Evolutionary conservation across 92 coral and sea anemone genomes (phyloP), one percentile per base, ranked within the genome.

Genomic region (Porites divaricata): DNA sequence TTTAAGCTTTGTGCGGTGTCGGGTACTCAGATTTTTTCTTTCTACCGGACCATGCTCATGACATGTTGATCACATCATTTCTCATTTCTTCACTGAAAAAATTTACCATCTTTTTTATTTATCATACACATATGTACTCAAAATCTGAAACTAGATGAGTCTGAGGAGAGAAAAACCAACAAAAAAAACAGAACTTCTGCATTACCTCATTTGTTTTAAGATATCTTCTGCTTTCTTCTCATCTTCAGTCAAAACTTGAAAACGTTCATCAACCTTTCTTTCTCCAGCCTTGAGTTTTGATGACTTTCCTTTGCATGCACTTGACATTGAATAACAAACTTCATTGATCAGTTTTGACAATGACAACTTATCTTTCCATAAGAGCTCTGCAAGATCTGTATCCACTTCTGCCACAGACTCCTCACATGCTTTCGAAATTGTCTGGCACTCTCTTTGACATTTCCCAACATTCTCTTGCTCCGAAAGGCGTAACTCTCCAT

Each of bases 371-470:
- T 95, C 87, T 78, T 95, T 96, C 99, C 99, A 97, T 8, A 97
- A 83, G 59, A 95, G 90, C 79, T 97, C 99, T 25, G 97, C 99
- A 62, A 97, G 90, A 85, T 97, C 99, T 62, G 93, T 90, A 53
- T 97, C 99, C 79, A 89, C 95, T 17, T 97, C 99, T 23, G 91
- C 93, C 0, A 97, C 84, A 49, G 98, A 92, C 70, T 97, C 99
- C 52, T 93, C 98, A 54, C 99, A 97, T 24, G 99, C 99, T 86
- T 97, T 95, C 7, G 98, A 95, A 79, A 97, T 92, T 62, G 99
- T 97, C 86, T 86, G 86, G 62, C 99, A 97, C 78, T 97, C 99
- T 73, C 89, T 82, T 66, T 83, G 79, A 88, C 99, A 97, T 69
- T 88, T 91, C 28, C 99, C 99, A 71, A 86, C 85, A 48, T 79